phyloP scores from a whole-genome alignment of 1,140 invertebrate species.

The Anastrepha ludens region DNA sequence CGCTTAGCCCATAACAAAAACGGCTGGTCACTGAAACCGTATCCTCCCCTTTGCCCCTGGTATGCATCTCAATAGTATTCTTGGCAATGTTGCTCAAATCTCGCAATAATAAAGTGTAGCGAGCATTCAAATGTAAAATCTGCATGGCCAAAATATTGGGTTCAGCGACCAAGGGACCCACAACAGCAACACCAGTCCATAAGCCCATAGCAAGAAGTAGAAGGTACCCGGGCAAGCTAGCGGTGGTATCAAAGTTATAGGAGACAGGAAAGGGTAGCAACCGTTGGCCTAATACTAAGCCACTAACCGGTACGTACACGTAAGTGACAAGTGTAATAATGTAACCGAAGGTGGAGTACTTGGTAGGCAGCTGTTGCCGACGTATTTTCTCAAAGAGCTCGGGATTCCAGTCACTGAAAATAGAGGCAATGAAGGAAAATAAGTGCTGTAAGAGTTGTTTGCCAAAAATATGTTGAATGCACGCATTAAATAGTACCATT shows the following conservation, averaged over 20 bases:
- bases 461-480: neutral
- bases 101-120: slow-evolving; percentile 61
- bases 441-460: neutral
- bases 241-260: slow-evolving; percentile 64
- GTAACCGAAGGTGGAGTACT: slow-evolving; percentile 62
- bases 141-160: slow-evolving; percentile 66
- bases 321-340: slow-evolving; percentile 64
- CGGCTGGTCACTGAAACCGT: slow-evolving; percentile 37
- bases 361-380: slow-evolving; percentile 61
- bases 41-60: neutral
- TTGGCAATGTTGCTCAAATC: slow-evolving; percentile 57
- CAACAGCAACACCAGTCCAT: slow-evolving; percentile 65
- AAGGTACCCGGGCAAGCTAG: slow-evolving; percentile 58
- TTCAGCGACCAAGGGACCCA: slow-evolving; percentile 64
- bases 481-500: neutral
- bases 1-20: slow-evolving; percentile 56
- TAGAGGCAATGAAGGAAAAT: neutral
- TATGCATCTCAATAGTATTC: slow-evolving; percentile 16
- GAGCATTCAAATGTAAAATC: slow-evolving; percentile 67
- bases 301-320: slow-evolving; percentile 61
- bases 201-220: slow-evolving; percentile 62
- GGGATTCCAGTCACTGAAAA: slow-evolving; percentile 55
- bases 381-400: slow-evolving; percentile 60
- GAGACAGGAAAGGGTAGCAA: slow-evolving; percentile 66
- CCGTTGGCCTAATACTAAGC: slow-evolving; percentile 61